phyloP scores from a whole-genome alignment of 2,113 vertebrate genomes.

The Taxidea taxus region DNA sequence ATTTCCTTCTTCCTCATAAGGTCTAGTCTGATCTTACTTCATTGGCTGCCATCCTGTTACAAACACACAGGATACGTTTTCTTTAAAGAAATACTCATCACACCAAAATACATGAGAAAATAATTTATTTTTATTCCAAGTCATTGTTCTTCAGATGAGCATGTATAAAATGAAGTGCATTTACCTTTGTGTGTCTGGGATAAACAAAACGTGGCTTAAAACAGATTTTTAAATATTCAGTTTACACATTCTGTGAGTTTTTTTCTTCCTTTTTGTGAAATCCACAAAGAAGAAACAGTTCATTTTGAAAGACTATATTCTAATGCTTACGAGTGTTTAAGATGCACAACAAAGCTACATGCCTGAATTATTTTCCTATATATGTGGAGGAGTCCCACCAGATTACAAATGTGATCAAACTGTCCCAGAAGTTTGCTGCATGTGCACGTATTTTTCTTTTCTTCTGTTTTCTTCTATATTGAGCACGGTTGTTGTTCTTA shows the following conservation, averaged over 20 bases:
- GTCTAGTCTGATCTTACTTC: conserved; percentile 70
- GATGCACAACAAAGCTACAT: not conserved
- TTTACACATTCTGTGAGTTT: conserved; percentile 9
- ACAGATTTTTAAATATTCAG: not conserved
- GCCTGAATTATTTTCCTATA: not conserved
- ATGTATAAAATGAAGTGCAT: conserved; percentile 32
- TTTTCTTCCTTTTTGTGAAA: conserved; percentile 12
- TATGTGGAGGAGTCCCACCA: not conserved
- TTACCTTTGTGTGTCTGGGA: not conserved
- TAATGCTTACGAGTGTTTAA: not conserved
- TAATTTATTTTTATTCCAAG: conserved; percentile 34
- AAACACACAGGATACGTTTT: conserved; percentile 32
- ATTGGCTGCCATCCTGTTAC: conserved; percentile 72
- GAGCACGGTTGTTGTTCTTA: not conserved
- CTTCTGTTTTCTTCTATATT: not conserved
- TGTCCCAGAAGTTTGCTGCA: not conserved
- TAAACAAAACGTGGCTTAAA: not conserved
- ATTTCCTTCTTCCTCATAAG: conserved; percentile 87
- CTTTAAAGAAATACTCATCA: conserved; percentile 37
- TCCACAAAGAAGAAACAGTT: not conserved
- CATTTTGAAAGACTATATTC: not conserved
- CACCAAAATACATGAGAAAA: conserved; percentile 16
- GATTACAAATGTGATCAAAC: not conserved
- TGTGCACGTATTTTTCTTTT: not conserved
- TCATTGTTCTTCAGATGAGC: conserved; percentile 1